Percentiles rank a stretch among this genome's conserved stretches.
These are phyloP conservation scores for Cartodere bifasciata DNA, from an alignment of 2,888 invertebrate species.

Conservation along the genomic window DNA sequence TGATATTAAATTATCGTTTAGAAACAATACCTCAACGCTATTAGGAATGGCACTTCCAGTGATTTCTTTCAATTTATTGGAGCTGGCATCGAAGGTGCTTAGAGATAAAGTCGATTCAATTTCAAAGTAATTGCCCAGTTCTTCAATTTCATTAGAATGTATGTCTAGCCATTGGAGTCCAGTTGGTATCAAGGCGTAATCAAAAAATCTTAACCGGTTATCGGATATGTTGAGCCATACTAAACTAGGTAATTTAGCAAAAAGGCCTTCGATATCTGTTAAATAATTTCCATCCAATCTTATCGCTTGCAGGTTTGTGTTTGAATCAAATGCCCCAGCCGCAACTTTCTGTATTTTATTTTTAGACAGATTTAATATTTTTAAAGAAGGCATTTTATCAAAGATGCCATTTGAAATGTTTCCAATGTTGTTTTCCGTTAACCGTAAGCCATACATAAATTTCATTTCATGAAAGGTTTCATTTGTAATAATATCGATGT, in stretches of 20 bases:
- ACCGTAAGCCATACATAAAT: conserved; percentile 65
- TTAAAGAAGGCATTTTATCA: conserved; percentile 62
- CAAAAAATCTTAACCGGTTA: conserved; percentile 71
- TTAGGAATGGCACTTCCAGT: conserved; percentile 74
- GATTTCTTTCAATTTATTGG: conserved; percentile 68
- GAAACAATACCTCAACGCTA: conserved; percentile 63
- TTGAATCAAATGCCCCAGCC: conserved; percentile 64
- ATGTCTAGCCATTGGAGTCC: conserved; percentile 76
- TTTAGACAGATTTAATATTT: conserved; percentile 70
- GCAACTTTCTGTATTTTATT: conserved; percentile 72
- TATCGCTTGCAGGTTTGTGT: conserved; percentile 65
- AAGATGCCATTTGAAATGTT: conserved; percentile 70
- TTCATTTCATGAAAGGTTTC: conserved; percentile 69
- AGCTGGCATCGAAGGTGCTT: conserved; percentile 70
- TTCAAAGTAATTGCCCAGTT: conserved; percentile 75
- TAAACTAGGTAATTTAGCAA: conserved; percentile 66
- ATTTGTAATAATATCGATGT: conserved; percentile 63
- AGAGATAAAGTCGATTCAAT: conserved; percentile 67
- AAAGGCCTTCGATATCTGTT: conserved; percentile 64
- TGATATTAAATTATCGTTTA: conserved; percentile 69
- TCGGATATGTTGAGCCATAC: conserved; percentile 80
- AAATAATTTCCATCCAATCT: conserved; percentile 72
- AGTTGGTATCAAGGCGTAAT: conserved; percentile 74
- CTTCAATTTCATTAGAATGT: conserved; percentile 70
- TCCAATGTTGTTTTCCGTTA: conserved; percentile 75